These are phyloP conservation scores for Syrrhaptes paradoxus DNA, from an alignment of 2,113 vertebrate genomes.

Conservation along the genomic window DNA sequence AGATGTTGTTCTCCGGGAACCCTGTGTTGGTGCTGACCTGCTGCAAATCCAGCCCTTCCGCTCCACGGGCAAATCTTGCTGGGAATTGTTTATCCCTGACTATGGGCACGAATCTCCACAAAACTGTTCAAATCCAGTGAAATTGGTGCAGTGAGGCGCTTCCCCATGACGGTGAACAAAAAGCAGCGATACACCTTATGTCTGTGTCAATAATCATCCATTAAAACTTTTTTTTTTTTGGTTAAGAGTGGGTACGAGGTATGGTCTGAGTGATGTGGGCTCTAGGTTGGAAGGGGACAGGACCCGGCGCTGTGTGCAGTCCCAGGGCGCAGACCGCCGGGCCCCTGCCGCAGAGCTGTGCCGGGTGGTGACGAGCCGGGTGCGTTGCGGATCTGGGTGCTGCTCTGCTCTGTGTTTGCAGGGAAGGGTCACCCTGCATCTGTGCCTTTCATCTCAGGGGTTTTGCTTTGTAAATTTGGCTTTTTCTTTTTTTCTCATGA, in stretches of 20 bases:
- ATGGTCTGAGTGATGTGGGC: background rate
- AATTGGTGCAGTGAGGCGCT: background rate
- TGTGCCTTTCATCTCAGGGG: background rate
- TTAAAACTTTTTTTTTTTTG: background rate
- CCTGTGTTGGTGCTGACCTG: rapidly evolving
- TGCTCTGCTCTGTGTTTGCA: background rate
- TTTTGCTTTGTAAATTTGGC: background rate
- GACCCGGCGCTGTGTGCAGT: no score
- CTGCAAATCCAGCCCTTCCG: background rate
- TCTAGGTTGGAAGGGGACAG: no score
- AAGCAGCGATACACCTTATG: background rate
- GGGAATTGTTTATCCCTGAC: rapidly evolving
- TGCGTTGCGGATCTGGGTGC: background rate
- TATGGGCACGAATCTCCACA: rapidly evolving
- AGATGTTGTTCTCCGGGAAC: background rate
- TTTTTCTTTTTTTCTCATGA: background rate
- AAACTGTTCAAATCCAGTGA: background rate
- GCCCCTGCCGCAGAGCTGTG: no score
- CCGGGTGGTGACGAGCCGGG: background rate
- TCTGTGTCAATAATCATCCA: background rate
- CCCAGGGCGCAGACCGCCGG: background rate
- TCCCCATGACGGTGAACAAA: no score
- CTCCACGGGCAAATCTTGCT: rapidly evolving
- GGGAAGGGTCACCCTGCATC: background rate
- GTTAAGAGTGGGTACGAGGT: no score